A percentile compares a stretch with the other conserved stretches of the same genome.
Conservation (phyloP, 2,113 vertebrate genomes). For the Aleadryas rufinucha region DNA sequence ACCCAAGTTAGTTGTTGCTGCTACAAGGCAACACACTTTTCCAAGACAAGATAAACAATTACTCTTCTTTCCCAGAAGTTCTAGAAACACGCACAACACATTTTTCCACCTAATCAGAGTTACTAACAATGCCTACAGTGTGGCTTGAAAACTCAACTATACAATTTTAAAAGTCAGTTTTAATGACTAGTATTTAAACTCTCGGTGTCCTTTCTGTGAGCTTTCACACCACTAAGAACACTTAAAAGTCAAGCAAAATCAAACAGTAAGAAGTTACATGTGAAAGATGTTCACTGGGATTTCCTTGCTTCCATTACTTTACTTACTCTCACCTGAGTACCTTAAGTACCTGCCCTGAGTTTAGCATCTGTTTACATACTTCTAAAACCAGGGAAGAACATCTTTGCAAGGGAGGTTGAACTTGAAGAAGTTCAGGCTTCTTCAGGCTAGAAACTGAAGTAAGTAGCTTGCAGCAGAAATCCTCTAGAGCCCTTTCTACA, state of each 20-base stretch:
- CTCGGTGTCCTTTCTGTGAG: not conserved
- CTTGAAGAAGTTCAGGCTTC: not conserved
- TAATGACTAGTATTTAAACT: not conserved
- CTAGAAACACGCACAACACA: fast-evolving
- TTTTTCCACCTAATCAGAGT: not conserved
- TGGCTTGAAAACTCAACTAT: not conserved
- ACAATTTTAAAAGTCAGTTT: not conserved
- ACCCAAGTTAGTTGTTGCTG: not conserved
- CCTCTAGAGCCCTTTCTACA: not conserved
- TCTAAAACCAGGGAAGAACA: not conserved
- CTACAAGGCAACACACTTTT: not conserved
- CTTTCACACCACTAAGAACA: not conserved
- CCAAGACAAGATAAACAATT: not conserved
- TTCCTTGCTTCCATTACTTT: not conserved
- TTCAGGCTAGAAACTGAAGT: not conserved
- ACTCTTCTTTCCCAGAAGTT: not conserved
- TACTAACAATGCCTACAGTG: not conserved
- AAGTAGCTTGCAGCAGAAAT: not conserved
- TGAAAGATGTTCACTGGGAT: not conserved
- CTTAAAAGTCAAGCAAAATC: not conserved
- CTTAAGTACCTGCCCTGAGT: not conserved
- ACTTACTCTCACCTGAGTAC: not conserved
- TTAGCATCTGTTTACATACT: not conserved
- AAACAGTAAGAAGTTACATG: not conserved
- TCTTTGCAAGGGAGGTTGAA: not conserved